Conservation (phyloP, 2,888 invertebrate genomes). For the Cosmia pyralina region DNA sequence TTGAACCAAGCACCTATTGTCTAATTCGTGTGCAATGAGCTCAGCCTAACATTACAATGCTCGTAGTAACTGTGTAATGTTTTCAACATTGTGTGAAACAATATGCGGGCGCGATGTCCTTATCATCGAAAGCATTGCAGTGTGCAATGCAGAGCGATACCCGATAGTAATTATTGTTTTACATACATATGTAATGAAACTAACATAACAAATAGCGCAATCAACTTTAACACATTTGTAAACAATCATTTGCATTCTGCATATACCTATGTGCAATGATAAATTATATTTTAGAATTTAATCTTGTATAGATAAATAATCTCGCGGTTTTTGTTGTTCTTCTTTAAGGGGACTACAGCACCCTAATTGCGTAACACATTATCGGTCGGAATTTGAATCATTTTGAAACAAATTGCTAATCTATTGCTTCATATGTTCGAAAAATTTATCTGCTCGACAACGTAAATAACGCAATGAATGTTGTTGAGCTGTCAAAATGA, state of each 20-base stretch:
- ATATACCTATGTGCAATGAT: conserved; percentile 16
- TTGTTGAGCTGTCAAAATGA: no score
- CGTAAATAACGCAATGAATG: no score
- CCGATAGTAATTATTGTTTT: conserved; percentile 77
- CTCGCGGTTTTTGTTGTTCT: background rate
- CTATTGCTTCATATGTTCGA: no score
- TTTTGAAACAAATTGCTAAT: no score
- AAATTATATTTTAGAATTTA: conserved; percentile 23
- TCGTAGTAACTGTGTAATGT: conserved; percentile 51
- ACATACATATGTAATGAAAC: conserved; percentile 77
- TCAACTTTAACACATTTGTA: conserved; percentile 55
- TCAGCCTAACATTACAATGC: conserved; percentile 52
- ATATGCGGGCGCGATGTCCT: conserved; percentile 75
- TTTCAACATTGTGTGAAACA: conserved; percentile 64
- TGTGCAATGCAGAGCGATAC: conserved; percentile 74
- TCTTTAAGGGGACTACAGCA: background rate
- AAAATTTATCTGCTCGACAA: no score
- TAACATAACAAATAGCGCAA: conserved; percentile 64
- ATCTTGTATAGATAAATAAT: conserved; percentile 19
- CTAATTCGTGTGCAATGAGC: conserved; percentile 53
- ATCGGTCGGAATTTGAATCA: no score
- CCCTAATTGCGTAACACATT: no score
- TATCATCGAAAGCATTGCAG: conserved; percentile 71
- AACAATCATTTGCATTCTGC: conserved; percentile 27
- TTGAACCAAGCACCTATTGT: conserved; percentile 45